These are phyloP conservation scores for Passerina amoena DNA, from an alignment of 2,113 vertebrate species.

Conservation along the genomic window DNA sequence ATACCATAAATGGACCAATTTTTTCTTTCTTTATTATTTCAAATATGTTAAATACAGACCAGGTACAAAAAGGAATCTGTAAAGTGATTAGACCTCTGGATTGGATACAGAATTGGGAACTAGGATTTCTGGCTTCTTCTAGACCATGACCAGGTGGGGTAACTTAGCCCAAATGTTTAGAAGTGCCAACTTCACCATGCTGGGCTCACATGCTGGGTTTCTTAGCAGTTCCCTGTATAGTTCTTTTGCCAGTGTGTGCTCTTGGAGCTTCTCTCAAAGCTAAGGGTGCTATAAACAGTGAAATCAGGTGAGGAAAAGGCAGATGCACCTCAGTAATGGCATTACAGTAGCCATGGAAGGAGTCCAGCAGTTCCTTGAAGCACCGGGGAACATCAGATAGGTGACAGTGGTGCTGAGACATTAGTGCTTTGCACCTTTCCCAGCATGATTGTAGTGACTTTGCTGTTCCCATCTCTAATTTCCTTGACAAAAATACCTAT, in stretches of 20 bases:
- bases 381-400: neutral
- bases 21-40: neutral
- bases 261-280: neutral
- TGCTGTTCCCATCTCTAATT: neutral
- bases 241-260: neutral
- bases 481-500: neutral
- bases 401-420: neutral
- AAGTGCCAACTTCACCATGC: neutral
- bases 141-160: rapidly evolving
- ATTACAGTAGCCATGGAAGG: neutral
- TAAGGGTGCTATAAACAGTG: neutral
- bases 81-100: neutral
- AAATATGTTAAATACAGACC: neutral
- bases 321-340: neutral
- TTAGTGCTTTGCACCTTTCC: neutral
- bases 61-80: neutral
- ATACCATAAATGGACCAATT: neutral
- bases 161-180: neutral
- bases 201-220: neutral
- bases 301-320: neutral
- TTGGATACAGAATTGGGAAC: neutral
- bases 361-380: neutral
- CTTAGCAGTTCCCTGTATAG: neutral
- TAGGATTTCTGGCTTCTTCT: neutral
- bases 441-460: neutral